These are phyloP conservation scores for Oikopleura vanhoeffeni DNA, from an alignment of 23 tunicate species.

Conservation along the genomic window DNA sequence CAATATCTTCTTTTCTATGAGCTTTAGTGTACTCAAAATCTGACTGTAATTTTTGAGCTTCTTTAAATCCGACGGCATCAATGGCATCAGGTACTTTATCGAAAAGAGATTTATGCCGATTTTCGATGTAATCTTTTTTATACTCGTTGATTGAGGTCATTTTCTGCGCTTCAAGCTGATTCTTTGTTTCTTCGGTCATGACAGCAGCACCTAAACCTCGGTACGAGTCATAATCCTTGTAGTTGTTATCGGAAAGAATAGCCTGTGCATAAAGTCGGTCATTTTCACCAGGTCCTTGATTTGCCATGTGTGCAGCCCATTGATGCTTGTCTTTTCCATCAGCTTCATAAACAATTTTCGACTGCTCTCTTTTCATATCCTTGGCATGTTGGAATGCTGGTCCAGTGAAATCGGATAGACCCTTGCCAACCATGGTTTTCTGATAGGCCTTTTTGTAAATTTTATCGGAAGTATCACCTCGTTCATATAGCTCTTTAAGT, in stretches of 20 bases:
- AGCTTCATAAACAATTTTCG: not conserved
- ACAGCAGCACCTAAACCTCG: not conserved
- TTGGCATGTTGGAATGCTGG: conserved; percentile 2
- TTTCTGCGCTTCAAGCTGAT: conserved; percentile 16
- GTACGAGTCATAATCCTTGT: conserved; percentile 26
- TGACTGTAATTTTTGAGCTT: conserved; percentile 1
- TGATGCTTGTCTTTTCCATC: not conserved
- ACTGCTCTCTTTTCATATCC: not conserved
- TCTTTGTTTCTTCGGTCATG: conserved; percentile 1
- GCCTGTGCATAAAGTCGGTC: conserved; percentile 24
- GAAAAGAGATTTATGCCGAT: not conserved
- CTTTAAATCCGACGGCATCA: not conserved
- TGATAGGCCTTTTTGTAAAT: not conserved
- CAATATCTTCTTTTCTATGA: conserved; percentile 67
- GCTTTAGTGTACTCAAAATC: conserved; percentile 34
- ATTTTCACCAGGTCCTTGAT: not conserved
- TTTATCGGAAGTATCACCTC: not conserved
- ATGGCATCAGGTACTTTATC: not conserved
- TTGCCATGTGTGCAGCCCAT: conserved; percentile 5
- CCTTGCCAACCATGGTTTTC: not conserved
- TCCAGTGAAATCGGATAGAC: conserved; percentile 6
- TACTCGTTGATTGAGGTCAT: conserved; percentile 47
- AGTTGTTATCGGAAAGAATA: conserved; percentile 42
- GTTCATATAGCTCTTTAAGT: not conserved
- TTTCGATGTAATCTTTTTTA: conserved; percentile 47